A percentile compares a stretch with the other conserved stretches of the same genome.
Evolutionary conservation across 2,797 vertebrate genomes (phyloP).

Genomic region (Dallia pectoralis): DNA sequence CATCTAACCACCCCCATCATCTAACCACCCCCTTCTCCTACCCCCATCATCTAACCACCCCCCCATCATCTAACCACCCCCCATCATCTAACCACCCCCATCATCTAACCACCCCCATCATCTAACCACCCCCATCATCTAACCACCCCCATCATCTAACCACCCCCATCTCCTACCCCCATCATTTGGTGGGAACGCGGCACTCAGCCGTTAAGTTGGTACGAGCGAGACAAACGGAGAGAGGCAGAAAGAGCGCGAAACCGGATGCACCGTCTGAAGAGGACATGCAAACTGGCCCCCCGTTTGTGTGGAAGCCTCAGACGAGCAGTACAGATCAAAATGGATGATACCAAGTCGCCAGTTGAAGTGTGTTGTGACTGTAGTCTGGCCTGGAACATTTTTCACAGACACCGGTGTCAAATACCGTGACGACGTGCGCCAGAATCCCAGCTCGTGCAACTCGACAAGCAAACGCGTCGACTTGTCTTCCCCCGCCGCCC

Average conservation of each 20-base stretch:
- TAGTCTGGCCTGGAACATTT: background rate
- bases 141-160: background rate
- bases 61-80: background rate
- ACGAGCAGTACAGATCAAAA: background rate
- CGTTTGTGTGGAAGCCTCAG: background rate
- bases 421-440: background rate
- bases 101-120: background rate
- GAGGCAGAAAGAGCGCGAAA: constrained; percentile 6
- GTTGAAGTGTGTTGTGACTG: background rate
- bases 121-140: background rate
- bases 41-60: background rate
- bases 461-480: background rate
- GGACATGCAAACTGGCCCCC: background rate
- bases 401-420: background rate
- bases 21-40: too few species aligned
- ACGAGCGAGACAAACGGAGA: background rate
- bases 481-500: background rate
- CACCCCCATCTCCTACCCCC: background rate
- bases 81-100: background rate
- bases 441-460: background rate
- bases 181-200: constrained; percentile 1
- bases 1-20: background rate
- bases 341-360: background rate
- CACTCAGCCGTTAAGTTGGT: background rate
- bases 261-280: background rate